phyloP scores from a whole-genome alignment of 2,113 vertebrate genomes.

The Saguinus imperator region DNA sequence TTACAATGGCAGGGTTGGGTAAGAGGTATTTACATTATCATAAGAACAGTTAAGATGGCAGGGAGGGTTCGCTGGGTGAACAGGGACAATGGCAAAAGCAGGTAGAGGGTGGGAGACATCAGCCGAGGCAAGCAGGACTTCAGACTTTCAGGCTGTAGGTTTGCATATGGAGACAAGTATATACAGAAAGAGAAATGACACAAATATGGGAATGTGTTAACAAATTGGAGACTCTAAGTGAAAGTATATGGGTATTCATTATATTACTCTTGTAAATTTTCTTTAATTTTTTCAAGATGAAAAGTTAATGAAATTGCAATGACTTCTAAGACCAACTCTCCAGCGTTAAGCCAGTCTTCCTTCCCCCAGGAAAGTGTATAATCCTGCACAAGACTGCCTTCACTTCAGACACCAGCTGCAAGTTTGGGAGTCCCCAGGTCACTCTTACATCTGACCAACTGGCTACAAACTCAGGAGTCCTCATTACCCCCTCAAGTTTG shows the following conservation, averaged over 20 bases:
- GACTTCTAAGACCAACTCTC: not conserved
- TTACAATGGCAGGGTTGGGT: too few relatives aligned
- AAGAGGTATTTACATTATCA: too few relatives aligned
- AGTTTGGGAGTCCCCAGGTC: not conserved
- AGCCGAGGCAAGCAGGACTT: too few relatives aligned
- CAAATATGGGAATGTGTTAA: not conserved
- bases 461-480: not conserved
- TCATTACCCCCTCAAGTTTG: not conserved
- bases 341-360: not conserved
- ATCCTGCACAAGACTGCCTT: not conserved
- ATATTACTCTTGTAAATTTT: not conserved
- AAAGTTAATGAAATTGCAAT: not conserved
- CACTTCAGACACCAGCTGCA: not conserved
- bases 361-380: not conserved
- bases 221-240: not conserved
- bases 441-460: not conserved
- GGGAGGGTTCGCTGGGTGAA: too few relatives aligned
- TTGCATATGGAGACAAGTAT: too few relatives aligned
- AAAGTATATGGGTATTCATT: not conserved
- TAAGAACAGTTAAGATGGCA: too few relatives aligned
- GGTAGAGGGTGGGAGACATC: too few relatives aligned
- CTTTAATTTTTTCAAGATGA: constrained; percentile 12
- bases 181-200: constrained; percentile 10
- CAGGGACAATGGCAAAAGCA: too few relatives aligned
- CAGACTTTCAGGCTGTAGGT: too few relatives aligned